Base-by-base conservation (phyloP, 2,113 vertebrate genomes). In the Chionis minor region DNA sequence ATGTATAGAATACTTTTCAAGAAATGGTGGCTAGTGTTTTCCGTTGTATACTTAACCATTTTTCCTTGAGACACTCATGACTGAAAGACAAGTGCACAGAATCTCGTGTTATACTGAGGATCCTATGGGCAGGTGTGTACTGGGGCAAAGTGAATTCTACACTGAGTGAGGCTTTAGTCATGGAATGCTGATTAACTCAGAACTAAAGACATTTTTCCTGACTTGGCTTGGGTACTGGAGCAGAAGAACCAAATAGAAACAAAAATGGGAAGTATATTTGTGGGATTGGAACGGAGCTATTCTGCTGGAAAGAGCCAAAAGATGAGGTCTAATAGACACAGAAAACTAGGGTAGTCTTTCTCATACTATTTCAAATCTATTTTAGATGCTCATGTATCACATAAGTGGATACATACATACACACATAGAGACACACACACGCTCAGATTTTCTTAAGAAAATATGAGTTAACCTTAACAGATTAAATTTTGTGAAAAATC, bases 351-450 rank as follows among this genome's bases (percentile, higher is more conserved):
- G 4, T 49, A 62, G 56, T 58, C 14, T 70, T 73, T 55, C 58
- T 28, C 42, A 49, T 32, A 4, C 16, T 12, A 59, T 49, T 88
- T 49, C 27, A 83, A 61, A 81, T 47, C 58, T 61, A 35, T 59
- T 82, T 71, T 38, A 54, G 55, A 58, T 10, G 47, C 12, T 6
- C 35, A 11, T 14, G 30, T 26, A 38, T 47, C 40, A 22, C 18
- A 4, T 72, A 79, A 80, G 52, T 66, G 74, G 47, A 59, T 32
- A n/a, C 35, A 51, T 9, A 35, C 24, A 20, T 2, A 66, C 4
- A 54, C 3, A 49, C 17, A 75, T 2, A 35, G 1, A 62, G 2
- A 74, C 5, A 44, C 21, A 42, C 3, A 24, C 51, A 28, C 0
- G 15, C 5, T 42, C 51, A 54, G 10, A 30, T 55, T 49, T 77